These are phyloP conservation scores for Sesia bembeciformis DNA, from an alignment of 2,888 invertebrate species.

Conservation along the genomic window DNA sequence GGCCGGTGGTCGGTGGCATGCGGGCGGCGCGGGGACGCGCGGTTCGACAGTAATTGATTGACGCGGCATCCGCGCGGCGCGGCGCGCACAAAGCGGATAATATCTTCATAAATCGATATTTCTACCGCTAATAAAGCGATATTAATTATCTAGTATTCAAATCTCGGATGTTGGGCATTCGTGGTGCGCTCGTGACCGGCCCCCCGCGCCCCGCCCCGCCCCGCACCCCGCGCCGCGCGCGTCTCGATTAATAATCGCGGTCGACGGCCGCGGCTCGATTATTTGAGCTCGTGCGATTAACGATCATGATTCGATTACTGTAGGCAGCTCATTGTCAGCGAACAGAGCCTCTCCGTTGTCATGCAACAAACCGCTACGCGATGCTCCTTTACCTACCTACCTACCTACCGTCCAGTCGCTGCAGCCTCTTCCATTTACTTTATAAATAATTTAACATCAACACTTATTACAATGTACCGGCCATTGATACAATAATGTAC, in stretches of 20 bases:
- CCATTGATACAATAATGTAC: too few species aligned
- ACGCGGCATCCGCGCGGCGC: conserved; percentile 24
- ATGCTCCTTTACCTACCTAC: background rate
- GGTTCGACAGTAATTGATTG: conserved; percentile 24
- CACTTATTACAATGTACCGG: too few species aligned
- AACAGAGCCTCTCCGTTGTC: conserved; percentile 2
- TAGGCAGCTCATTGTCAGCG: conserved; percentile 17
- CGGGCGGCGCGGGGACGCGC: conserved; percentile 3
- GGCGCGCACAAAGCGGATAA: conserved; percentile 53
- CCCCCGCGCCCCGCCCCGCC: too few species aligned
- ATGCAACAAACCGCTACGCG: too few species aligned
- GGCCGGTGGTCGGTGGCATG: background rate
- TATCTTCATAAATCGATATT: conserved; percentile 68
- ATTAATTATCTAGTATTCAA: conserved; percentile 74
- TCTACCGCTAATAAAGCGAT: conserved; percentile 68
- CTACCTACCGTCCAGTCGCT: background rate
- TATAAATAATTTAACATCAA: too few species aligned
- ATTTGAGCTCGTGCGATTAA: conserved; percentile 36
- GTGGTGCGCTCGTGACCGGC: conserved; percentile 50
- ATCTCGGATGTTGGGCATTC: conserved; percentile 55
- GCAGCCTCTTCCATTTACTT: too few species aligned
- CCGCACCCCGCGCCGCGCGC: conserved; percentile 11
- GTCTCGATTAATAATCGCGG: conserved; percentile 20
- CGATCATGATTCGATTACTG: conserved; percentile 45
- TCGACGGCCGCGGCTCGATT: conserved; percentile 29